Base-by-base conservation (phyloP, 2,797 vertebrate species). In the Zalophus californianus region DNA sequence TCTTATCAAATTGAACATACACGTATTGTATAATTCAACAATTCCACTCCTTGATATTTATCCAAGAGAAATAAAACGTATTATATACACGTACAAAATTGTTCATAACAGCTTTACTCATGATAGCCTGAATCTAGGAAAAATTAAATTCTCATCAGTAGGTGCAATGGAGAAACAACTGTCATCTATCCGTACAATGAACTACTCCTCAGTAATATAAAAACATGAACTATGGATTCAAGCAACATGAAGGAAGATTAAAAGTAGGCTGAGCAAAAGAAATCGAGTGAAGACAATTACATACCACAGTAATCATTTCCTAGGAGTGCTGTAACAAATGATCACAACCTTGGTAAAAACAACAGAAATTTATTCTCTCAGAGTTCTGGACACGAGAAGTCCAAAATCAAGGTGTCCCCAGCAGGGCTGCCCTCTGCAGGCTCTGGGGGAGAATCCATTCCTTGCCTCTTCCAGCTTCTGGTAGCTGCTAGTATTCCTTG, bases 241-340 rank as follows among this genome's bases (percentile, higher is more conserved):
- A 41, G 86, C 20, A 50, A 84, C 58, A 18, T 60, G 41, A 29
- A 80, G 21, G 32, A 85, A 75, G 54, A 29, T 18, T 86, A 60
- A 97, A 92, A 72, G 44, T 68, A 72, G 82, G n/a, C 35, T 35
- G 32, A 90, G 77, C 62, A 80, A 86, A 82, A 35, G 15, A 58
- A 88, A 38, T 56, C 54, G 75, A 66, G 41, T 13, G 23, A 50
- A 68, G 68, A 21, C 80, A 82, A 68, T 94, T 52, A 27, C 1
- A 9, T 15, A 41, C 9, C 3, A 48, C 21, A 13, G 4, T 21
- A 82, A 66, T 41, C 9, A 1, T 80, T 90, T 80, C 87, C 20
- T 21, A 73, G 56, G 66, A 73, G 35, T 86, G 9, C 20, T 16
- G 3, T 50, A 32, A 73, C 27, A 73, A 72, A 73, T 86, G 14